These are phyloP conservation scores for Hydraecia micacea DNA, from an alignment of 2,888 invertebrate genomes.

Conservation along the genomic window DNA sequence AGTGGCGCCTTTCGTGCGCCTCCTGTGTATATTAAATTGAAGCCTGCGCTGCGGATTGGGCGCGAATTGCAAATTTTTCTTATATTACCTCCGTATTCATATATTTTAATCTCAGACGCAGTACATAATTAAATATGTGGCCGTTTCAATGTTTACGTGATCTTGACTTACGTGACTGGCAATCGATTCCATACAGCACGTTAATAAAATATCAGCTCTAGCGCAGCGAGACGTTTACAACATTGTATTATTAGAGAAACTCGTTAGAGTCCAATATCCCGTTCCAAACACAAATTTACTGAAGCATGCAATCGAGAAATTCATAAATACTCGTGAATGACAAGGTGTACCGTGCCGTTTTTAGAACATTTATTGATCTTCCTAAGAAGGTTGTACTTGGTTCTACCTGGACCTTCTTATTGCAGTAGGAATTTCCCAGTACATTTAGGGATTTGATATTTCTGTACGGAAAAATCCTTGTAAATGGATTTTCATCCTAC, in stretches of 20 bases:
- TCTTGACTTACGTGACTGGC: conserved; percentile 1
- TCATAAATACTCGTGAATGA: background rate
- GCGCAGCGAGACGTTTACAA: background rate
- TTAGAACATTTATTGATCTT: background rate
- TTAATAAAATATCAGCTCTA: conserved; percentile 25
- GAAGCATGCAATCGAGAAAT: background rate
- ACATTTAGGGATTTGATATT: background rate
- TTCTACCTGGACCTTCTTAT: background rate
- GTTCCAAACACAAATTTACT: conserved; percentile 5
- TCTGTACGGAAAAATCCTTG: background rate
- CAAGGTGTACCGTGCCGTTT: background rate
- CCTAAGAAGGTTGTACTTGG: background rate
- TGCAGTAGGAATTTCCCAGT: background rate
- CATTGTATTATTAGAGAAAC: background rate
- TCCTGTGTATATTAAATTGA: conserved; percentile 25
- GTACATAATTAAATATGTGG: conserved; percentile 13
- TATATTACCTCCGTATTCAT: conserved; percentile 6
- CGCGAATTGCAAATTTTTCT: conserved; percentile 1
- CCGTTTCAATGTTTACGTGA: conserved; percentile 7
- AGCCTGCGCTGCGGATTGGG: background rate
- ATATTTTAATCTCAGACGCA: conserved; percentile 16
- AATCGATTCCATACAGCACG: conserved; percentile 8
- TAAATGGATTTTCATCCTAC: background rate
- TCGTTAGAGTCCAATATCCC: background rate
- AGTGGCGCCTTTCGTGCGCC: conserved; percentile 25